Base-by-base conservation (phyloP, 2,113 vertebrate species). In the Urocitellus parryii region DNA sequence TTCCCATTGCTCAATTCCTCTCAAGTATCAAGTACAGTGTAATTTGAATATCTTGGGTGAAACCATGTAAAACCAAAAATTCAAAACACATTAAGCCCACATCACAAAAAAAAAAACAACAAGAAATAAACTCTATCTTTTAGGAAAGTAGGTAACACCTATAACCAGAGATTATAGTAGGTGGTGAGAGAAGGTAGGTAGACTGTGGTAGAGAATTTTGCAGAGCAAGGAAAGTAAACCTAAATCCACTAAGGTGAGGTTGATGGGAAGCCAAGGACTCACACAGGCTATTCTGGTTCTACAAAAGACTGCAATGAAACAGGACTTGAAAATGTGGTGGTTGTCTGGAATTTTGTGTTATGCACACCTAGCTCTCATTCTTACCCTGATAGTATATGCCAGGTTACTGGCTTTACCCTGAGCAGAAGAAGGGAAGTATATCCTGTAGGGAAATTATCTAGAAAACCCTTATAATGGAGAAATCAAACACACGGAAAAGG, bases 371-470 rank as follows among this genome's bases (percentile, higher is more conserved):
- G 18, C 2, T 65, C 1, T 84, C 51, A 67, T 85, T 95, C 27
- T 65, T 5, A 39, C 8, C 7, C 32, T 2, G 4, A 29, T 1
- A 25, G 5, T 58, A 8, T 27, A 27, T 0, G 45, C 20, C 42
- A 72, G 58, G 10, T 87, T 34, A 81, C 12, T 63, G 4, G 5
- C 61, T 76, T 45, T 83, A 42, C 17, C 34, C 12, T 29, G 18
- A 61, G 5, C 12, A 88, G 16, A 20, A 37, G 18, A 51, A 29
- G 86, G 74, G n/a, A 48, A 6, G 0, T 34, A 24, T 12, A 32
- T 5, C 1, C 2, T 65, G 1, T 27, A 22, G 20, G 51, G 3
- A 90, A 42, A 34, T 61, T 70, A 68, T 67, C 5, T 5, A 79
- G 45, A 88, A 90, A 85, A 88, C 27, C 5, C n/a, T 9, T 78